Percentiles rank a stretch among this genome's conserved stretches.
phyloP scores from a whole-genome alignment of 2,888 invertebrate genomes.

The Polietes domitor region DNA sequence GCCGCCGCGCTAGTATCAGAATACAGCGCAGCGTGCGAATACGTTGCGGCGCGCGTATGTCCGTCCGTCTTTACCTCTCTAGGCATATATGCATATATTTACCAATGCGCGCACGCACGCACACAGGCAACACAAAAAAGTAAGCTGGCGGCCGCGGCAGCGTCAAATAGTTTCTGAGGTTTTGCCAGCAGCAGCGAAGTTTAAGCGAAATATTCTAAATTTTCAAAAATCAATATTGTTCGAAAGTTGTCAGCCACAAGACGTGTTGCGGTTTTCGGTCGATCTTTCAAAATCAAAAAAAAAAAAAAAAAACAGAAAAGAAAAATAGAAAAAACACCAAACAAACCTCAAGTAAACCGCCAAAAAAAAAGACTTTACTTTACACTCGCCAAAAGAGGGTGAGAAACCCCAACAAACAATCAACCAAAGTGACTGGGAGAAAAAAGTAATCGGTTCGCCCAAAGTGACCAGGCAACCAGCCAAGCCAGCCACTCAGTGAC shows the following conservation, averaged over 20 bases:
- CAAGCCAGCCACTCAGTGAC: background rate
- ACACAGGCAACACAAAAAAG: no score
- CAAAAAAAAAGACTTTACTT: conserved; percentile 15
- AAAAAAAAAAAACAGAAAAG: conserved; percentile 39
- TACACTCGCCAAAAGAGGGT: background rate
- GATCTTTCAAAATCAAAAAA: conserved; percentile 27
- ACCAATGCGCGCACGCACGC: background rate
- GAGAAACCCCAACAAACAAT: conserved; percentile 1
- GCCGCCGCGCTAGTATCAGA: background rate
- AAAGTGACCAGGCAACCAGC: no score
- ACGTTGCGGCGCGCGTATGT: background rate
- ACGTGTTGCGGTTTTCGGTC: conserved; percentile 63
- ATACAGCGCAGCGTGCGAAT: background rate
- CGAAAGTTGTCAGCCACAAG: conserved; percentile 65
- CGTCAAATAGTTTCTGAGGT: conserved; percentile 25
- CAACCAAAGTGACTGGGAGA: conserved; percentile 23
- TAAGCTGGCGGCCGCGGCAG: conserved; percentile 5
- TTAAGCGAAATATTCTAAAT: conserved; percentile 65
- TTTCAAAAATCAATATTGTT: conserved; percentile 65
- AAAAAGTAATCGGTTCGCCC: conserved; percentile 27
- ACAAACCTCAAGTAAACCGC: conserved; percentile 17
- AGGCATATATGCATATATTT: background rate
- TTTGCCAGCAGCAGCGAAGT: conserved; percentile 37
- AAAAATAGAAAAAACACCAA: no score
- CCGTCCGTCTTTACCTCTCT: background rate